Base-by-base conservation (phyloP, 2,888 invertebrate species). In the Tetropium fuscum region DNA sequence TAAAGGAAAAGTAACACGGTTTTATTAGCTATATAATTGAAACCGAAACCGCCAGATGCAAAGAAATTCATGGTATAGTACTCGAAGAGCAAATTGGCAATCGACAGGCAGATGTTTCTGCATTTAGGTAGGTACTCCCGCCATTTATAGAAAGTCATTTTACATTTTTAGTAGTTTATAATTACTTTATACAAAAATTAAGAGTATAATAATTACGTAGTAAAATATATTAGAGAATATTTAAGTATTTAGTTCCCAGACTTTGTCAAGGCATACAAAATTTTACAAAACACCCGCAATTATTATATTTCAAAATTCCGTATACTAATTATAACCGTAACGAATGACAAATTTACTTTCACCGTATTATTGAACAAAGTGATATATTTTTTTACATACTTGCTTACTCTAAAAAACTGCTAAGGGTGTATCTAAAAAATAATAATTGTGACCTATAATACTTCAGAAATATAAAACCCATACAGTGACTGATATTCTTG, bases 101-200 rank as follows among this genome's bases (percentile, higher is more conserved):
- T 47, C 51, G 32, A 43, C 22, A 36, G 60, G 60, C 56, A 60
- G 56, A 60, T 56, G 56, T 56, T 55, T 58, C 56, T 34, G 43
- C 47, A 34, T 47, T 32, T 47, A 25, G 32, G 55, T 47, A 25
- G 32, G 55, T 51, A 43, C 43, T 25, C 47, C 49, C 22, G 25
- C 38, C 48, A 55, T 44, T 51, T 45, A 45, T 60, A 54, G 58
- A 58, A 58, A 58, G 58, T 53, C 40, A 53, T 45, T 53, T 58
- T 34, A 53, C 43, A 47, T 48, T 34, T 48, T 36, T 48, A 48
- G 36, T 36, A 36, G 36, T 32, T 34, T 34, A 19, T 47, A 34
- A 47, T 34, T 18, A 32, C 19, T n/a, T n/a, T n/a, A n/a, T n/a
- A n/a, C n/a, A 25, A 25, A 25, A 25, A 4, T 4, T 6, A 25